Base-by-base conservation (phyloP, 2,888 invertebrate genomes). In the Poecilus cupreus region DNA sequence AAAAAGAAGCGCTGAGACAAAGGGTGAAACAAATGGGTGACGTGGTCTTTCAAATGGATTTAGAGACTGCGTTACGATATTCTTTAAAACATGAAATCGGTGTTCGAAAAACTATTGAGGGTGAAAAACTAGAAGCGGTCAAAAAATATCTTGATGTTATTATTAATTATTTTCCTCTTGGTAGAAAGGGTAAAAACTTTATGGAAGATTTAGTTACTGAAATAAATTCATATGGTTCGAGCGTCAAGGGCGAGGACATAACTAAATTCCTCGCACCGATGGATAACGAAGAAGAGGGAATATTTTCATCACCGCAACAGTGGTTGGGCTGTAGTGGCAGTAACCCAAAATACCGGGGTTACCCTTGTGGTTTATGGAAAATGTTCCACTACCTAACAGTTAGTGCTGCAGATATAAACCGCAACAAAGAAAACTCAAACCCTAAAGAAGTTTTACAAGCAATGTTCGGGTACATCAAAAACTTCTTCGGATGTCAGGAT, bases 351-450 rank as follows among this genome's bases (percentile, higher is more conserved):
- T 93, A 92, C 85, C 91, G 98, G 72, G 98, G 98, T 10, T 99
- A 96, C 88, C 96, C 98, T 0, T 99, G 99, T 89, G 95, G 97
- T 0, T 90, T 99, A 37, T 99, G 99, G 99, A 95, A 94, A 11
- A 89, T 98, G 84, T 99, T 98, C 87, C 99, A 99, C 87, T 95
- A 94, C 43, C 89, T 99, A 80, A 96, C 97, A 0, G 96, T 98
- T 0, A 94, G 94, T 87, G 94, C 96, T 10, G 92, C 92, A 3
- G 88, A 89, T 24, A 85, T 85, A 64, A 83, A 82, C 24, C 49
- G 16, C n/a, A 85, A 86, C 22, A 60, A 74, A 0, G 83, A 84
- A 3, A 83, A 83, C 13, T 86, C 87, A 2, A 91, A 93, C 86
- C 93, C 94, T 0, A 90, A 92, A 2, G 93, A 94, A 87, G 94